Evolutionary conservation across 2,113 vertebrate genomes (phyloP).

Genomic region (Eulacestoma nigropectus): DNA sequence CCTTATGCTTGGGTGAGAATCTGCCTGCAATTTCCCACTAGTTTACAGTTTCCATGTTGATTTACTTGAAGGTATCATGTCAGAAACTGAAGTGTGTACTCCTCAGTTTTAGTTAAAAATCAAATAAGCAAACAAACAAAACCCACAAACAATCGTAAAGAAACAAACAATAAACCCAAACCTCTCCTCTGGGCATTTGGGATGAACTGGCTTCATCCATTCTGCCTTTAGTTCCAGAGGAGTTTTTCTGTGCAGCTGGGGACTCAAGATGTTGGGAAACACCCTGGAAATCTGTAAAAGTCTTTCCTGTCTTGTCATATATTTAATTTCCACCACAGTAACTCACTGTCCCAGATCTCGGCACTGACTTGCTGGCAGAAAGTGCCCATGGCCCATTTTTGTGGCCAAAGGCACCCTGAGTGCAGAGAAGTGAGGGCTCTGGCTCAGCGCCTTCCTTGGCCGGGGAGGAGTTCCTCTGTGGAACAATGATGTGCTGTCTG

Average conservation of each 20-base stretch:
- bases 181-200: neutral
- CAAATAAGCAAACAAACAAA: neutral
- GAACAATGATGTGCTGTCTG: no score
- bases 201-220: neutral
- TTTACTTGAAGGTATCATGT: neutral
- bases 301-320: neutral
- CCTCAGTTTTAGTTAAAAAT: neutral
- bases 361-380: neutral
- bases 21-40: neutral
- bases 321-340: neutral
- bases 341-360: neutral
- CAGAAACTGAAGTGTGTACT: neutral
- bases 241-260: neutral
- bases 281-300: neutral
- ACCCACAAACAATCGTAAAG: neutral
- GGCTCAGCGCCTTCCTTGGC: neutral
- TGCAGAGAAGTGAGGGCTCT: neutral
- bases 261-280: rapidly evolving
- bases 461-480: neutral
- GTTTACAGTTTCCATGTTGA: neutral
- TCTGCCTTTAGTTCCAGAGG: neutral
- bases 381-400: rapidly evolving
- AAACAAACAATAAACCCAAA: neutral
- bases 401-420: neutral
- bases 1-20: neutral